Percentiles rank a stretch among this genome's conserved stretches.
These are phyloP conservation scores for Garra rufa DNA, from an alignment of 2,113 vertebrate species.

Conservation along the genomic window DNA sequence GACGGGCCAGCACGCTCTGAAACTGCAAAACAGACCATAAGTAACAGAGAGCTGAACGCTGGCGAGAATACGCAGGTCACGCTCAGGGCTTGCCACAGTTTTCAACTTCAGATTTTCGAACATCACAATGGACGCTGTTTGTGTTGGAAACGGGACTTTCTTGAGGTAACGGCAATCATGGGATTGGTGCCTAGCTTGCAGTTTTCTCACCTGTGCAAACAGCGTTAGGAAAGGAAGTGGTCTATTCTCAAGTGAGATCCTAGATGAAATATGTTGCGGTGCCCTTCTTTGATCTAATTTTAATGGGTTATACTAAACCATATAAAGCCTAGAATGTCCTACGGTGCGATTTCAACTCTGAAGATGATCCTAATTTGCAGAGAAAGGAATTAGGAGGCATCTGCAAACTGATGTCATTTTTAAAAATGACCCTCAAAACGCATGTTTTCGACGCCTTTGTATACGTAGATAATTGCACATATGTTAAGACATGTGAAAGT, in stretches of 20 bases:
- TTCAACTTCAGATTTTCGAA: conserved; percentile 58
- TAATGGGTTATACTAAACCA: conserved; percentile 55
- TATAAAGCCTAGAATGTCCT: conserved; percentile 27
- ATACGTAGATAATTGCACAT: conserved; percentile 10
- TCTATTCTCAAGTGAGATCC: conserved; percentile 65
- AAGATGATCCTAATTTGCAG: neutral
- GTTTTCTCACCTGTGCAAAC: conserved; percentile 83
- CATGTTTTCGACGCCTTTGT: neutral
- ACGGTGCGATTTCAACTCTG: conserved; percentile 9
- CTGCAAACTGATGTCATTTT: neutral
- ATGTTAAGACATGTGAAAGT: conserved; percentile 12
- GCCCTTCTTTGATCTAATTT: conserved; percentile 68
- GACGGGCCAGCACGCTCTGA: neutral
- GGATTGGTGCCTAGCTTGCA: conserved; percentile 73
- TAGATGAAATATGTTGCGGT: conserved; percentile 63
- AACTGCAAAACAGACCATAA: conserved; percentile 11
- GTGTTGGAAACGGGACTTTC: conserved; percentile 63
- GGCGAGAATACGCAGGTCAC: conserved; percentile 61
- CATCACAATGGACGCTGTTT: conserved; percentile 68
- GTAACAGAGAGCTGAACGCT: neutral
- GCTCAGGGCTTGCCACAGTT: conserved; percentile 61
- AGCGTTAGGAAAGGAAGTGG: conserved; percentile 72
- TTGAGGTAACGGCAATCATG: conserved; percentile 65
- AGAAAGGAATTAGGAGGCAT: neutral
- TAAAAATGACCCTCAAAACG: neutral